Conservation (phyloP, 2,888 invertebrate genomes). For the Apocheima hispidaria region DNA sequence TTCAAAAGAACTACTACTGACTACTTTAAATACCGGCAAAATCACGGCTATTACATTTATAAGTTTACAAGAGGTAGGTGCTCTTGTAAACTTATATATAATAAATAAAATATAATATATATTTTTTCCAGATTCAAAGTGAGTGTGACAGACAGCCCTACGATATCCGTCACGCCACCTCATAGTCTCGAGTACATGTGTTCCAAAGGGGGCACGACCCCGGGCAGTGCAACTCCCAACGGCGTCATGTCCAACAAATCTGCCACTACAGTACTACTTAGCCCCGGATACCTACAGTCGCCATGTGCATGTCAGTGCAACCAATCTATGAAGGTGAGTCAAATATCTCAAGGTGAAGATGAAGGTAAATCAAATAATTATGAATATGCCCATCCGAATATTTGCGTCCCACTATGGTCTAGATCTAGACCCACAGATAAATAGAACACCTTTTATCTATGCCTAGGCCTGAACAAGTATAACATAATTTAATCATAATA, state of each 20-base stretch:
- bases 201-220: slow-evolving; percentile 71
- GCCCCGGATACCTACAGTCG: slow-evolving; percentile 76
- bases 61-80: no score
- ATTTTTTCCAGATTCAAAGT: slow-evolving; percentile 69
- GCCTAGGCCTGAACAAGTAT: no score
- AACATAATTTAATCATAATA: no score
- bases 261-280: slow-evolving; percentile 76
- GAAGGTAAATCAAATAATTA: no score
- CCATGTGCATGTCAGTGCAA: slow-evolving; percentile 83
- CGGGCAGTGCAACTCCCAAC: slow-evolving; percentile 79
- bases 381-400: no score
- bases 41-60: no score
- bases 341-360: no score
- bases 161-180: slow-evolving; percentile 78
- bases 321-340: slow-evolving; percentile 75
- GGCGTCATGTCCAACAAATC: slow-evolving; percentile 75
- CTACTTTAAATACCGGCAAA: no score
- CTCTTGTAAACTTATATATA: neutral
- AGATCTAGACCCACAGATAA: no score
- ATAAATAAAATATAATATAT: neutral
- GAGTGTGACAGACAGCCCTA: slow-evolving; percentile 77
- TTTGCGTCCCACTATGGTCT: no score
- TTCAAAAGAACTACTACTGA: no score
- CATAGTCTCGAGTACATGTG: slow-evolving; percentile 80
- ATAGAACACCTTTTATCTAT: no score